A percentile compares a stretch with the other conserved stretches of the same genome.
phyloP scores from a whole-genome alignment of 2,797 vertebrate species.

The Crocodylus rhombifer region DNA sequence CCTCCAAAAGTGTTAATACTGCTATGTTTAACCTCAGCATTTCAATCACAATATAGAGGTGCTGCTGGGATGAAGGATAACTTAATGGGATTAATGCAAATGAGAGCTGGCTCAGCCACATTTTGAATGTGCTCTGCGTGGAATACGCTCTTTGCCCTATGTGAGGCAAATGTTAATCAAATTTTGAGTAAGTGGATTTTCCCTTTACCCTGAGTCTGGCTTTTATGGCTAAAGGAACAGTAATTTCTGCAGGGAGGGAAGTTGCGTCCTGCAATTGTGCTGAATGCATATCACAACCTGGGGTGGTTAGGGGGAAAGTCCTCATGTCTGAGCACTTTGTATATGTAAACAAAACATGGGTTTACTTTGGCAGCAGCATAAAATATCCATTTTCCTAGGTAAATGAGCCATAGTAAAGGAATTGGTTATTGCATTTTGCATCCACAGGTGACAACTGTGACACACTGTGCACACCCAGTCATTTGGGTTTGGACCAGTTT shows the following conservation, averaged over 20 bases:
- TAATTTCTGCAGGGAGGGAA: background rate
- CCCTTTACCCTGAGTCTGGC: background rate
- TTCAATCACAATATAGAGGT: background rate
- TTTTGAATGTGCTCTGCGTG: background rate
- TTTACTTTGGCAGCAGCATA: constrained; percentile 12
- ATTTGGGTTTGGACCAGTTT: background rate
- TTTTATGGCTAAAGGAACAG: background rate
- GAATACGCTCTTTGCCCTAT: background rate
- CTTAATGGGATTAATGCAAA: constrained; percentile 35
- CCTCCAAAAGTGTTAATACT: background rate
- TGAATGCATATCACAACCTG: background rate
- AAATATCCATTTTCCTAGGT: constrained; percentile 9
- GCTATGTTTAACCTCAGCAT: background rate
- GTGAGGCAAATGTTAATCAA: constrained; percentile 21
- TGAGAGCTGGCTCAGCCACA: constrained; percentile 17
- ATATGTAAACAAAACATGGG: background rate
- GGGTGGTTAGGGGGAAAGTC: background rate
- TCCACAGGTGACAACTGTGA: background rate
- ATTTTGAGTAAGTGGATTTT: background rate
- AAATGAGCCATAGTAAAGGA: constrained; percentile 33
- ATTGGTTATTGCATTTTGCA: background rate
- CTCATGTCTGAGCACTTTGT: background rate
- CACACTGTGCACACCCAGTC: background rate
- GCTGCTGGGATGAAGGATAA: constrained; percentile 9
- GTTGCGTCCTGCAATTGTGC: background rate